phyloP scores from a whole-genome alignment of 1,140 invertebrate species.

The Neotoxoptera formosana region DNA sequence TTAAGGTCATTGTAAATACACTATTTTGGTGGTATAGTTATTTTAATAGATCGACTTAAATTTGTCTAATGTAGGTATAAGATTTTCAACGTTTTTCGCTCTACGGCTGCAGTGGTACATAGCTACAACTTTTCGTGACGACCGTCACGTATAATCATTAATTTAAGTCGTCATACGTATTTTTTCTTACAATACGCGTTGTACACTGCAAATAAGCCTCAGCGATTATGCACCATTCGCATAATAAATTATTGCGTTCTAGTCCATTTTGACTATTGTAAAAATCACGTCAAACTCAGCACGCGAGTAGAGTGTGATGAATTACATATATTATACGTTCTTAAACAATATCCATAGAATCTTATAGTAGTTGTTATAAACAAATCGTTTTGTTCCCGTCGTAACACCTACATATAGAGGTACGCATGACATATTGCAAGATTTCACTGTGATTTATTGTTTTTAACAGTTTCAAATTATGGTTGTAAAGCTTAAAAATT shows the following conservation, averaged over 20 bases:
- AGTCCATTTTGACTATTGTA: background rate
- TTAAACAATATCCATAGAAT: background rate
- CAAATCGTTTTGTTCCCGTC: background rate
- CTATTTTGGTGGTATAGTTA: background rate
- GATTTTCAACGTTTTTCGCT: background rate
- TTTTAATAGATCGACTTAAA: background rate
- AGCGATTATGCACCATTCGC: background rate
- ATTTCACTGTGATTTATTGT: background rate
- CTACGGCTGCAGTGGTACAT: background rate
- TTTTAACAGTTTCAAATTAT: background rate
- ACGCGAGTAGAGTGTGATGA: background rate
- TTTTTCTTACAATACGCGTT: background rate
- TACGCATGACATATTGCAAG: background rate
- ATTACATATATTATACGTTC: background rate
- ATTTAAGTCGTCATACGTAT: background rate
- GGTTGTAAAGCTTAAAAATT: background rate
- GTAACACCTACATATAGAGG: background rate
- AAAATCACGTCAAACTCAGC: slow-evolving; percentile 3
- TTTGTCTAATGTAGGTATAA: background rate
- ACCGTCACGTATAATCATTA: background rate
- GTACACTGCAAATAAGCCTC: background rate
- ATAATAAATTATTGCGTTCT: background rate
- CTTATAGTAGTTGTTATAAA: background rate
- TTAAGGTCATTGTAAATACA: background rate
- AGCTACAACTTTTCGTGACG: background rate